Evolutionary conservation across 2,797 vertebrate species (phyloP), one percentile per base, ranked within the genome.

Genomic region (Myotis findleyi): DNA sequence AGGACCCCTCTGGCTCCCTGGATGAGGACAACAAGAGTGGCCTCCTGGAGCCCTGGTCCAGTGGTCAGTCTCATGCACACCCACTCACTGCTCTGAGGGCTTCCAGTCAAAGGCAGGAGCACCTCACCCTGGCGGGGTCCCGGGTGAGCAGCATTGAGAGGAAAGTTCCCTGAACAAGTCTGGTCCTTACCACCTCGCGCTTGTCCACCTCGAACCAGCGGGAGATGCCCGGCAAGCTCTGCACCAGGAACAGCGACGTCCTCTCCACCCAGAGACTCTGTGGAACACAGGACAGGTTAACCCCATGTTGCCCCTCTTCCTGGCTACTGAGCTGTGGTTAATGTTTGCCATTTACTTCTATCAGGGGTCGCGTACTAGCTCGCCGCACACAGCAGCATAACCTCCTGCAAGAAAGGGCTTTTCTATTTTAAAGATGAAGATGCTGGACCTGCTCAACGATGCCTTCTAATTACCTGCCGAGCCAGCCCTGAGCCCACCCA

Each of bases 171-270:
- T 11, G 20, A 23, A 13, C 18, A 69, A 0, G 33, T 5, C 36
- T 10, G 36, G 80, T 89, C 98, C 99, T 99, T 98, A 99, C 99
- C 98, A 99, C 99, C 98, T 99, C 99, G 95, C 99, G 99, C 96
- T 99, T 99, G 96, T 99, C 99, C 97, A 99, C 99, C 98, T 99
- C 99, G 95, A 99, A 99, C 99, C 99, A 99, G 97, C 99, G 99
- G 36, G 99, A 99, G 97, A 99, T 99, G 95, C 99, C 99, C 41
- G 99, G 99, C 62, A 99, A 99, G 98, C 99, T 99, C 98, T 99
- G 99, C 75, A 99, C 99, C 98, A 99, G 98, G 64, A 99, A 99
- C 96, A 99, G 97, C 0, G 99, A 99, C 0, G 99, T 99, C 95
- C 99, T 99, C 98, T 99, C 99, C 97, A 99, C 99, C 99, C 99